Evolutionary conservation across 2,888 invertebrate genomes (phyloP).

Genomic region (Chironomus tentans): DNA sequence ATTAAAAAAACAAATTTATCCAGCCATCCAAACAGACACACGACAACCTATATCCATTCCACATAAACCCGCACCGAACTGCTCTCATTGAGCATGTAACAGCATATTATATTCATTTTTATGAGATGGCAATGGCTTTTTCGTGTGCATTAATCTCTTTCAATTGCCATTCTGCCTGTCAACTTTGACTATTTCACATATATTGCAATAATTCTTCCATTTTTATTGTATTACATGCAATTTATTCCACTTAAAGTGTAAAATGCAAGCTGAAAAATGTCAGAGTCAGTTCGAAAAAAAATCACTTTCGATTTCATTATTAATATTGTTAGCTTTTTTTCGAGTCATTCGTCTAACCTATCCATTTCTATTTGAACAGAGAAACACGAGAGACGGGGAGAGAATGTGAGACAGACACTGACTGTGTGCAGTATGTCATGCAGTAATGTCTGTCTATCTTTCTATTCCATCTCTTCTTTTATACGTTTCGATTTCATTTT

Average conservation of each 20-base stretch:
- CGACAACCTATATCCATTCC: background rate
- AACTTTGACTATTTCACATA: background rate
- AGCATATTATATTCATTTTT: background rate
- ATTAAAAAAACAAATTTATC: too few species aligned
- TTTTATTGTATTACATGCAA: too few species aligned
- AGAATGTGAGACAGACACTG: too few species aligned
- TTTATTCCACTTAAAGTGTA: background rate
- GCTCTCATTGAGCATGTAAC: too few species aligned
- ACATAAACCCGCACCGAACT: background rate
- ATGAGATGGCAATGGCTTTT: background rate
- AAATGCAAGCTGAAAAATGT: background rate
- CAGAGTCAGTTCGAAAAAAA: background rate
- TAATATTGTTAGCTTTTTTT: background rate
- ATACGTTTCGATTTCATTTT: too few species aligned
- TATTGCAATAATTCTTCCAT: background rate
- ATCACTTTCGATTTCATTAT: slow-evolving; percentile 22
- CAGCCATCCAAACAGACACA: background rate
- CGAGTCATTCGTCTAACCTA: too few species aligned
- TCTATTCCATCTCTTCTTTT: too few species aligned
- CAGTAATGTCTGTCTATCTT: background rate
- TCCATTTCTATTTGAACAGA: too few species aligned
- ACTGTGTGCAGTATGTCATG: background rate
- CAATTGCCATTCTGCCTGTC: slow-evolving; percentile 18
- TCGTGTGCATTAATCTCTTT: slow-evolving; percentile 18
- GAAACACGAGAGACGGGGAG: too few species aligned